These are phyloP conservation scores for Podocnemis expansa DNA, from an alignment of 2,113 vertebrate species.

Conservation along the genomic window DNA sequence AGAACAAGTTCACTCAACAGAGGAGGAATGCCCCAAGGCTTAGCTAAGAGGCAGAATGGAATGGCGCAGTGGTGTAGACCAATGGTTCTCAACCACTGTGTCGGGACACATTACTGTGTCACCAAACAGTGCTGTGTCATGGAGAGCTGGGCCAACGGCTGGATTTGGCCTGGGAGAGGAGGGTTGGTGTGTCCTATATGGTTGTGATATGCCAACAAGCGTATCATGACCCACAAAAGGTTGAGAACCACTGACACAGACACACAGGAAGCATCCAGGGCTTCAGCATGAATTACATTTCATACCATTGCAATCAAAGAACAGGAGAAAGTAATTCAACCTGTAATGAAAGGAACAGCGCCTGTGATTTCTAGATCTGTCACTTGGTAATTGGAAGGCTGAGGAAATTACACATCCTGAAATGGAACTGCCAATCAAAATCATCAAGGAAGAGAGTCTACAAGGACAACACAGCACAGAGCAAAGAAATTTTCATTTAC, in stretches of 20 bases:
- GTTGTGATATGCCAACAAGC: too few species aligned
- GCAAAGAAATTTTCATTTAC: neutral
- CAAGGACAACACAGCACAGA: neutral
- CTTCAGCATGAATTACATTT: neutral
- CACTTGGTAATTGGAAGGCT: neutral
- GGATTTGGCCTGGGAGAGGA: too few species aligned
- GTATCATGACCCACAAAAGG: too few species aligned
- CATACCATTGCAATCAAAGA: neutral
- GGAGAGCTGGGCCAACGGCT: too few species aligned
- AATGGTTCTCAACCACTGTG: too few species aligned
- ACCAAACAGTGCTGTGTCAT: too few species aligned
- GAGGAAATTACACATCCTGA: neutral
- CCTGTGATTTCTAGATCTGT: neutral
- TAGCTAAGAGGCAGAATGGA: neutral
- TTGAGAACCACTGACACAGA: too few species aligned
- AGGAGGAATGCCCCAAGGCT: neutral
- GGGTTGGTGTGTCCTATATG: too few species aligned
- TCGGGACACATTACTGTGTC: too few species aligned
- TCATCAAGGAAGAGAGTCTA: neutral
- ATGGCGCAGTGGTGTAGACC: neutral
- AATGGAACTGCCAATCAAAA: neutral
- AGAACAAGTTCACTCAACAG: neutral
- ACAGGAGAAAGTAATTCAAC: neutral
- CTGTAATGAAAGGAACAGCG: neutral
- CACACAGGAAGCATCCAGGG: neutral